Conservation (phyloP, 2,888 invertebrate species). For the Sinhomidia bicolor region DNA sequence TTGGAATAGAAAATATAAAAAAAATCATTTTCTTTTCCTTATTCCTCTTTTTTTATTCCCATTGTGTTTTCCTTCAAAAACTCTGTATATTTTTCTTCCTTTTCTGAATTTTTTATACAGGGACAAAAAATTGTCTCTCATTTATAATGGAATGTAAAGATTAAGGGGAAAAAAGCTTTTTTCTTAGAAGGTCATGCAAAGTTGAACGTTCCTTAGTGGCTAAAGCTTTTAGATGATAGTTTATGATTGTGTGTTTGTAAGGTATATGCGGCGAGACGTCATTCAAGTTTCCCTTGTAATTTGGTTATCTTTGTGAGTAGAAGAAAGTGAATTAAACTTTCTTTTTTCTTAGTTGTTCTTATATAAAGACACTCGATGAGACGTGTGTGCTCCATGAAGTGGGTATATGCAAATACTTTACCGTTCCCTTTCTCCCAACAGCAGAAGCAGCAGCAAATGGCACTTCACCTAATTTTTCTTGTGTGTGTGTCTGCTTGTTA, state of each 20-base stretch:
- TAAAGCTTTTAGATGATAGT: constrained; percentile 22
- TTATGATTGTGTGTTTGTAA: background rate
- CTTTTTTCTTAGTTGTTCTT: background rate
- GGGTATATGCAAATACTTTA: constrained; percentile 50
- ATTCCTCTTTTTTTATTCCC: background rate
- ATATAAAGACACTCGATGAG: background rate
- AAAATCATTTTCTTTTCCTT: constrained; percentile 31
- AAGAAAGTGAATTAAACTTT: constrained; percentile 50
- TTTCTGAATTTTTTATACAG: constrained; percentile 6
- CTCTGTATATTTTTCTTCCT: background rate
- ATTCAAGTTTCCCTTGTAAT: constrained; percentile 11
- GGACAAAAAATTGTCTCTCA: constrained; percentile 25
- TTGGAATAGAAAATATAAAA: background rate
- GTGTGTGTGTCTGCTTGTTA: too few relatives aligned
- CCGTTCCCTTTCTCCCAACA: too few relatives aligned
- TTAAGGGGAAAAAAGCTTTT: constrained; percentile 6
- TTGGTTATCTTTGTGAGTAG: constrained; percentile 33
- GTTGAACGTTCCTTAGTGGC: background rate
- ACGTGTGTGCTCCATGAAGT: constrained; percentile 27
- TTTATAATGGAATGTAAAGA: constrained; percentile 23
- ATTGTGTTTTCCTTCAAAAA: background rate
- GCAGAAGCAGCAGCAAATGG: background rate
- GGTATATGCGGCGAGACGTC: too few relatives aligned
- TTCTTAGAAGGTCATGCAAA: constrained; percentile 11
- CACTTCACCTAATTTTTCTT: constrained; percentile 47